Conservation (phyloP, 2,888 invertebrate genomes). For the Blastobasis adustella region DNA sequence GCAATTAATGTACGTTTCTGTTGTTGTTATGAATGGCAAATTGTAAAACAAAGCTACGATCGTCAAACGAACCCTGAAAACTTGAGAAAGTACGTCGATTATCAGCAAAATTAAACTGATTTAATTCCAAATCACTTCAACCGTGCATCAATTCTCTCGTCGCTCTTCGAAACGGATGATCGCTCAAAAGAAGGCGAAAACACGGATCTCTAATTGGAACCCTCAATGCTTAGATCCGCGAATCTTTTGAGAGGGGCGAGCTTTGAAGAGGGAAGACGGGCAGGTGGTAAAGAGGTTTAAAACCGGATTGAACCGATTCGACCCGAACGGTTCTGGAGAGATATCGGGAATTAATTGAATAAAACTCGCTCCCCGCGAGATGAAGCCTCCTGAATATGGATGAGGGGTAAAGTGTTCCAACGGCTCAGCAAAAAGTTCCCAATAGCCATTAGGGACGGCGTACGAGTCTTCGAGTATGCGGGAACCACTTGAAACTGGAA, state of each 20-base stretch:
- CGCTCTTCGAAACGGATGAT: no score
- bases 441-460: slow-evolving; percentile 36
- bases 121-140: no score
- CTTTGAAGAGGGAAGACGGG: slow-evolving; percentile 20
- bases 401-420: slow-evolving; percentile 42
- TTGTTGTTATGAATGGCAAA: no score
- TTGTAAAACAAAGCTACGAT: no score
- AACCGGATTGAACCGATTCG: slow-evolving; percentile 19
- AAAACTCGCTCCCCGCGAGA: slow-evolving; percentile 48
- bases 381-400: slow-evolving; percentile 61
- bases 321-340: slow-evolving; percentile 11
- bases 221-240: no score
- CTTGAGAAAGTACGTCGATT: no score
- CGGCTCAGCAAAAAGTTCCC: slow-evolving; percentile 41
- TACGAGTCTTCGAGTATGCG: slow-evolving; percentile 11
- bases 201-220: no score
- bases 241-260: not conserved
- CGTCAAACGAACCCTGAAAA: no score
- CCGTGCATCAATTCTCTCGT: no score
- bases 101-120: no score
- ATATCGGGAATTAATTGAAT: slow-evolving; percentile 67
- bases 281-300: slow-evolving; percentile 17
- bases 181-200: no score
- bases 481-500: not conserved
- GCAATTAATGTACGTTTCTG: no score